Conservation (phyloP, 2,113 vertebrate genomes). For the Eulemur macaco region DNA sequence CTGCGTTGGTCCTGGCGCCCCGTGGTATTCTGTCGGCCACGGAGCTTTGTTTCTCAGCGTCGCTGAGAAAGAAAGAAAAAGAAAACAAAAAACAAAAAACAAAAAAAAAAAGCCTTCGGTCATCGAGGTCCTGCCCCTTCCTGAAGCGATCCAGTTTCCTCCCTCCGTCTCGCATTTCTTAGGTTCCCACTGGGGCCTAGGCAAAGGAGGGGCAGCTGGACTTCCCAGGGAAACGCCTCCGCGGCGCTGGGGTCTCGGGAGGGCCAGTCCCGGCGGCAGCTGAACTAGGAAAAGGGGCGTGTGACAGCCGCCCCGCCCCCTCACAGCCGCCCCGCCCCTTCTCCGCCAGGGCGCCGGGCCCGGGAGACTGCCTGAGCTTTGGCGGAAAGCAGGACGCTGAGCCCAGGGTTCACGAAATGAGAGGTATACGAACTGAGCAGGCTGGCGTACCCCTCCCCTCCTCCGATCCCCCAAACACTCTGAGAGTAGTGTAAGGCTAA, state of each 20-base stretch:
- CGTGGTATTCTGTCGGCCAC: neutral
- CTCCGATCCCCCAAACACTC: rapidly evolving
- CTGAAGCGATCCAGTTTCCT: neutral
- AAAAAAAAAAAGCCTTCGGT: too few species aligned
- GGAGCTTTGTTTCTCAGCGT: neutral
- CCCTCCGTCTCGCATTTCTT: neutral
- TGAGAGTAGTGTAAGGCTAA: neutral
- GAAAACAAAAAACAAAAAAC: neutral
- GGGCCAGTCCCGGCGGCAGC: rapidly evolving
- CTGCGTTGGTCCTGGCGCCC: neutral
- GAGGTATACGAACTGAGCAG: neutral
- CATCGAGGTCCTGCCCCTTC: neutral
- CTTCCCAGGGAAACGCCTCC: neutral
- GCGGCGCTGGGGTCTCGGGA: neutral
- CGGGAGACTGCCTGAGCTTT: neutral
- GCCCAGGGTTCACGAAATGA: neutral
- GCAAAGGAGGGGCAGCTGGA: neutral
- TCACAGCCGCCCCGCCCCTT: neutral
- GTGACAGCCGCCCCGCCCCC: rapidly evolving
- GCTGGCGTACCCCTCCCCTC: rapidly evolving
- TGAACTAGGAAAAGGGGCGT: neutral
- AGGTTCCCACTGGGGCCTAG: neutral
- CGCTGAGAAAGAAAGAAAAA: neutral
- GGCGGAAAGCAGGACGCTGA: neutral
- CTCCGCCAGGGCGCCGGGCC: rapidly evolving